Conservation (phyloP, 1,140 invertebrate genomes). For the Drosophila paulistorum region DNA sequence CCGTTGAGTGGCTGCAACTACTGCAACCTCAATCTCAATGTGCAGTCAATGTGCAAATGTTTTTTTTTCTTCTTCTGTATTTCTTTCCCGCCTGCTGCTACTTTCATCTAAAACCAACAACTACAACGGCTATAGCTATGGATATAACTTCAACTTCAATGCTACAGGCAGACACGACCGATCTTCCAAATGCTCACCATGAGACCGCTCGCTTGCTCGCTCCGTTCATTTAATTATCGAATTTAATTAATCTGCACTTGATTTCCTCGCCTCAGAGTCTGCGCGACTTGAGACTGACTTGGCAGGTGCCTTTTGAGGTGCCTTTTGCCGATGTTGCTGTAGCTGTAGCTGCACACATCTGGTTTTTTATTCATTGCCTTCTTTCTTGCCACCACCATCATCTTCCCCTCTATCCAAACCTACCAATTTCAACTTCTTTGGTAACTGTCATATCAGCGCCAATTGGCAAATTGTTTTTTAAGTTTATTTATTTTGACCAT, state of each 20-base stretch:
- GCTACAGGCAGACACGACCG: slow-evolving; percentile 64
- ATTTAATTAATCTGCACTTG: slow-evolving; percentile 81
- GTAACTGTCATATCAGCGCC: slow-evolving; percentile 52
- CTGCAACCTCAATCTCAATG: slow-evolving; percentile 69
- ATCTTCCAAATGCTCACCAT: slow-evolving; percentile 28
- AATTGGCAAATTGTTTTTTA: slow-evolving; percentile 74
- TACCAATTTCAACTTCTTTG: slow-evolving; percentile 8
- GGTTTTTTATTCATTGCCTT: slow-evolving; percentile 38
- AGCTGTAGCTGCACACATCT: slow-evolving; percentile 44
- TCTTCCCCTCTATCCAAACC: not conserved
- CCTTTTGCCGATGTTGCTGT: slow-evolving; percentile 3
- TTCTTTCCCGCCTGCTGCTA: slow-evolving; percentile 41
- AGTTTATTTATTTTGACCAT: slow-evolving; percentile 42
- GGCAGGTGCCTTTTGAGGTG: slow-evolving; percentile 59
- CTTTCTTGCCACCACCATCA: not conserved
- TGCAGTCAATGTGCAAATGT: slow-evolving; percentile 69
- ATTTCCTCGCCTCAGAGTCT: slow-evolving; percentile 68
- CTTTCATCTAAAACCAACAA: slow-evolving; percentile 65
- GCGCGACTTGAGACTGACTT: slow-evolving; percentile 16
- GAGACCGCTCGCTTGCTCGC: slow-evolving; percentile 27
- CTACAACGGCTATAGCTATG: slow-evolving; percentile 28
- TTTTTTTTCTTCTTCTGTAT: slow-evolving; percentile 26
- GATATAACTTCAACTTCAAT: slow-evolving; percentile 22
- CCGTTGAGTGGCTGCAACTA: slow-evolving; percentile 43
- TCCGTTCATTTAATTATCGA: slow-evolving; percentile 80